Base-by-base conservation (phyloP, 2,888 invertebrate genomes). In the Apomyelois bistriatella region DNA sequence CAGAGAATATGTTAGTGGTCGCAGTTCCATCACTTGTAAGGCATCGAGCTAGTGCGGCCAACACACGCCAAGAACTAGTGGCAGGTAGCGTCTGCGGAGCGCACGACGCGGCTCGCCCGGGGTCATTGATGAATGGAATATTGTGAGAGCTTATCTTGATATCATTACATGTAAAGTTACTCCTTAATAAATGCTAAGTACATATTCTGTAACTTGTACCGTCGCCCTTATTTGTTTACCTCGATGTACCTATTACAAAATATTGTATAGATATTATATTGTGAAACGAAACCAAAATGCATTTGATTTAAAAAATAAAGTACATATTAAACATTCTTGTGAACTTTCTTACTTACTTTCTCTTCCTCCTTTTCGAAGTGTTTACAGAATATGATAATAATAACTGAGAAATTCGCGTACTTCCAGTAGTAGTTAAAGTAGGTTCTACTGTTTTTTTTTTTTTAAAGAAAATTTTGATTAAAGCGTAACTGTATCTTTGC, bases 211-310 rank as follows among this genome's bases (percentile, higher is more conserved):
- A 16, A n/a, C 46, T 32, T 30, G 32, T 46, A 46, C 43, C 13
- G n/a, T n/a, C 30, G 13, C 6, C 30, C 30, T 43, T 43, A 32
- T 46, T 46, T 48, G 43, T 42, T 17, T 48, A 36, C 37, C 15
- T 48, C 37, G 13, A 48, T 37, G 48, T 48, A 48, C 46, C 46
- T 46, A 32, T 46, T 32, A 32, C 46, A 32, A 32, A 46, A 32
- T 46, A 35, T 32, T 50, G 49, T 50, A 50, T 52, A 52, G 52
- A 35, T 42, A 40, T 17, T 51, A 61, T 66, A 64, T 65, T 61
- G 59, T 65, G 64, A 68, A 68, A 70, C 60, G 69, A 77, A 74
- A 78, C 78, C 77, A 78, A 79, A 72, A 75, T 76, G 77, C 78
- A 78, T 79, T 78, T 79, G 56, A 72, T 67, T 62, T 67, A 66